Base-by-base conservation (phyloP, 2,113 vertebrate genomes). In the Elanoides forficatus region DNA sequence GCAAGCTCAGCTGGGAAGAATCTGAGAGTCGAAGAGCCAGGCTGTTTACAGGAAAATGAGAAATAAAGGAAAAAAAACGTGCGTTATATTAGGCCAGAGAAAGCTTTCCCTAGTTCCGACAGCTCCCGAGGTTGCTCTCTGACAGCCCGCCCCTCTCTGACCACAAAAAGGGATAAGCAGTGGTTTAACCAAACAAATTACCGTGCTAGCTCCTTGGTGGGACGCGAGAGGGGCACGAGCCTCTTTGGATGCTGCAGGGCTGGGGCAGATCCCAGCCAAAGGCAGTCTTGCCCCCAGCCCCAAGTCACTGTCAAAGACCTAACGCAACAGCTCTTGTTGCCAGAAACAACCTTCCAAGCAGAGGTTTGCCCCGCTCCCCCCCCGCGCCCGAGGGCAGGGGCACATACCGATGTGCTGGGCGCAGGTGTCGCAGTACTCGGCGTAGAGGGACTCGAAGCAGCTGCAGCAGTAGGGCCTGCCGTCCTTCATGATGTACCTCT, bases 401-500 rank as follows among this genome's bases (percentile, higher is more conserved):
- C 42, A 89, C 99, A 73, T 98, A 99, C 99, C 99, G 42, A 99
- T 99, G 95, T 99, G 99, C 34, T 99, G 99, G 84, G 99, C 99
- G 5, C 99, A 99, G 93, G 99, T 99, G 97, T 99, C 99, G 7
- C 99, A 99, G 96, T 99, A 99, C 92, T 99, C 99, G 0, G 99
- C 99, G 3, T 99, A 99, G 85, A 99, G 98, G 67, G 99, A 99
- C 98, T 99, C 99, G 3, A 99, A 99, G 98, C 99, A 99, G 98
- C 98, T 98, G 98, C 99, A 99, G 97, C 99, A 99, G 98, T 99
- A 99, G 29, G 99, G 99, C 23, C 99, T 97, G 22, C 99, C 99
- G 8, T 99, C 99, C 98, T 99, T 99, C 99, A 99, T 99, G 98
- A 99, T 99, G 98, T 99, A 99, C 72, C 99, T 98, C 98, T 99